Percentiles rank a stretch among this genome's conserved stretches.
These are phyloP conservation scores for Stichopus chloronotus DNA, from an alignment of 35 echinoderm and acorn worm genomes.

Conservation along the genomic window DNA sequence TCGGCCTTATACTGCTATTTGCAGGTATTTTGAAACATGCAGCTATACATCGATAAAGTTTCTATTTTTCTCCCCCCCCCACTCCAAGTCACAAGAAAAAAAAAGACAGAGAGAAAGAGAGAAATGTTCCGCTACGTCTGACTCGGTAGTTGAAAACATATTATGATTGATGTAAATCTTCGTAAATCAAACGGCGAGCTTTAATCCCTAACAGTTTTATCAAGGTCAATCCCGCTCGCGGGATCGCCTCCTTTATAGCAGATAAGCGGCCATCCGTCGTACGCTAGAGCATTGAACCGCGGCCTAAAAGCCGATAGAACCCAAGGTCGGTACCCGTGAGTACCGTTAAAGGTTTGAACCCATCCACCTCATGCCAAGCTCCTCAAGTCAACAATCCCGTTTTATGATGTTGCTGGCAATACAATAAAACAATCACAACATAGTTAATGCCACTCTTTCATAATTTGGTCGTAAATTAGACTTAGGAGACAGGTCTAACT, in stretches of 20 bases:
- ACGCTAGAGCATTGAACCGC: constrained; percentile 53
- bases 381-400: constrained; percentile 32
- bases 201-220: constrained; percentile 14
- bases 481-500: constrained; percentile 1
- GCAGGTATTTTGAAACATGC: too few species aligned
- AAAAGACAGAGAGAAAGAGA: too few species aligned
- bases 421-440: constrained; percentile 58
- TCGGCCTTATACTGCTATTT: too few species aligned
- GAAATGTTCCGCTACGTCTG: too few species aligned
- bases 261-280: background rate
- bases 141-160: background rate
- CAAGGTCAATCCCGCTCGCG: constrained; percentile 22
- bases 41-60: too few species aligned
- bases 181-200: constrained; percentile 35
- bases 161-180: constrained; percentile 12
- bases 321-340: constrained; percentile 46
- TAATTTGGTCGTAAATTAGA: constrained; percentile 36
- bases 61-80: too few species aligned
- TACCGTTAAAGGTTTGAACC: constrained; percentile 32
- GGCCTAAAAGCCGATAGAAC: constrained; percentile 32
- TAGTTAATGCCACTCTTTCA: constrained; percentile 47
- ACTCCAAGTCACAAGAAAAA: too few species aligned
- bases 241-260: background rate
- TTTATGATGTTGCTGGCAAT: constrained; percentile 51
- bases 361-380: constrained; percentile 41